phyloP scores from a whole-genome alignment of 2,113 vertebrate species.

The Varanus salvator region DNA sequence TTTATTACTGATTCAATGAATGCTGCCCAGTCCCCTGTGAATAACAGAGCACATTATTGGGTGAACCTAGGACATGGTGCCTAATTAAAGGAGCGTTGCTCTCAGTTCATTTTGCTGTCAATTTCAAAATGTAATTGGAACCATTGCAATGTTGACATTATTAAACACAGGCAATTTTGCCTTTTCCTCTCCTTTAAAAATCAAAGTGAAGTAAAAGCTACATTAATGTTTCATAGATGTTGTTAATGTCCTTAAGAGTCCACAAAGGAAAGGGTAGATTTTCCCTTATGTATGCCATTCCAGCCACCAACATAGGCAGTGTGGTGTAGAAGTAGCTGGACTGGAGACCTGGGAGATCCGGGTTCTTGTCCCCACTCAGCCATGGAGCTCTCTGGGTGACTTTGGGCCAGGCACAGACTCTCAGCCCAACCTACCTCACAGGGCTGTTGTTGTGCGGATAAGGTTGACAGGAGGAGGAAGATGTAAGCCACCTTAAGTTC shows the following conservation, averaged over 20 bases:
- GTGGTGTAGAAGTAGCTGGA: too few species aligned
- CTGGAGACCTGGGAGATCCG: too few species aligned
- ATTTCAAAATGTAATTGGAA: constrained; percentile 18
- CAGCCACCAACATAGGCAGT: neutral
- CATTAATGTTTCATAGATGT: neutral
- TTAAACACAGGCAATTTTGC: neutral
- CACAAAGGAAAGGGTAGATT: neutral
- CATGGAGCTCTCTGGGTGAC: too few species aligned
- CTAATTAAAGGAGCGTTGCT: constrained; percentile 2
- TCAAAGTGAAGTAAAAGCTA: constrained; percentile 17
- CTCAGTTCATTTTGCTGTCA: constrained; percentile 5
- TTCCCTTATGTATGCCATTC: neutral
- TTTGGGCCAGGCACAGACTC: too few species aligned
- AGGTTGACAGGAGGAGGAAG: too few species aligned
- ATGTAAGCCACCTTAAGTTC: too few species aligned
- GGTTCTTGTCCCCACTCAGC: too few species aligned
- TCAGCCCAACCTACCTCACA: too few species aligned
- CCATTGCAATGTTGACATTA: constrained; percentile 3
- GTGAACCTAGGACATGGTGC: neutral
- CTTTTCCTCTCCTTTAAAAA: constrained; percentile 7
- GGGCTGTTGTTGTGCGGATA: too few species aligned
- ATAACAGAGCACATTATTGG: neutral
- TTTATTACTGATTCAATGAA: constrained; percentile 16
- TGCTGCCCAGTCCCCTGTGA: neutral
- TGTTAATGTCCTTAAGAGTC: neutral